Evolutionary conservation across 2,113 vertebrate species (phyloP).

Genomic region (Oryzias melastigma): DNA sequence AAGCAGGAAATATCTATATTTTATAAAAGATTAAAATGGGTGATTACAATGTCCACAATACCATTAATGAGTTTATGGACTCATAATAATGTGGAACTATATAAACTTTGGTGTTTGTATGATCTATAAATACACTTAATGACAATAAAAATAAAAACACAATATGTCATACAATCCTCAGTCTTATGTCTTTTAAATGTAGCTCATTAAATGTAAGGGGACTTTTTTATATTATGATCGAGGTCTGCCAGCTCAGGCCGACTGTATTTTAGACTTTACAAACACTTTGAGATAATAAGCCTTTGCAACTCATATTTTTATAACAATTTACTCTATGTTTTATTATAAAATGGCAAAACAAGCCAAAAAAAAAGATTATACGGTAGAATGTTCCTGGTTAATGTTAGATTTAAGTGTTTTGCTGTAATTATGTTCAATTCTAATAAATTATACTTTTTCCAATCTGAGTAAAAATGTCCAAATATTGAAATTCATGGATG

Average conservation of each 20-base stretch:
- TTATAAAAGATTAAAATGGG: too few species aligned
- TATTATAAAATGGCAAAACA: conserved; percentile 12
- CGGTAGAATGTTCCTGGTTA: conserved; percentile 44
- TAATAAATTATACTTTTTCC: conserved; percentile 59
- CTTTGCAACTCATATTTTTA: conserved; percentile 44
- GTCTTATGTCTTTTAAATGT: background rate
- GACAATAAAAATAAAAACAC: too few species aligned
- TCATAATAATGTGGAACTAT: too few species aligned
- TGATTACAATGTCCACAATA: too few species aligned
- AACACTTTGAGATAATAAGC: background rate
- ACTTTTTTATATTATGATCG: background rate
- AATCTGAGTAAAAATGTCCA: conserved; percentile 39
- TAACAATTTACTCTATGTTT: conserved; percentile 35
- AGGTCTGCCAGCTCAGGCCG: conserved; percentile 18
- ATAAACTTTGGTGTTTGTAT: too few species aligned
- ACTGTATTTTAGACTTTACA: conserved; percentile 15
- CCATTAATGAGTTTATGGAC: too few species aligned
- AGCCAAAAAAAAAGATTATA: conserved; percentile 31
- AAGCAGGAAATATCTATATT: too few species aligned
- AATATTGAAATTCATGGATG: conserved; percentile 28
- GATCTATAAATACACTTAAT: too few species aligned
- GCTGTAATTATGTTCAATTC: conserved; percentile 61
- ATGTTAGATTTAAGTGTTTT: conserved; percentile 47
- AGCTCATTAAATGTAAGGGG: too few species aligned
- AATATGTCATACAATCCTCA: background rate